These are phyloP conservation scores for Micromussa lordhowensis DNA, from an alignment of 92 coral and sea anemone genomes.

Conservation along the genomic window DNA sequence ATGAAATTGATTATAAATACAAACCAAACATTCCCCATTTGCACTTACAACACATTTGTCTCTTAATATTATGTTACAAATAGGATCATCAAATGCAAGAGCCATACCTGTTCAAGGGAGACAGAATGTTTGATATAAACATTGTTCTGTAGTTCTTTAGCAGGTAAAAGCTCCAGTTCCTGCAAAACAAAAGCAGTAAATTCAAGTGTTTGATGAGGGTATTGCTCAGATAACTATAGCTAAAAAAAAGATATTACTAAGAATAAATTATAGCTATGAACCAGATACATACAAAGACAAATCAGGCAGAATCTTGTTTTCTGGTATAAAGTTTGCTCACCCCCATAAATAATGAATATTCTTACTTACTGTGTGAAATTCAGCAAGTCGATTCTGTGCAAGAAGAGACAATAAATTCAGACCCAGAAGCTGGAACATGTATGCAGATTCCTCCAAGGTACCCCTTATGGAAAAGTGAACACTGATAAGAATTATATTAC, in stretches of 20 bases:
- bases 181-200: conserved; percentile 26
- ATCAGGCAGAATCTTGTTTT: too few relatives aligned
- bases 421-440: conserved; percentile 94
- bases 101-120: conserved; percentile 86
- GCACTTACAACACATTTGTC: too few relatives aligned
- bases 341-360: too few relatives aligned
- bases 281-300: too few relatives aligned
- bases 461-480: conserved; percentile 65
- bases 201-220: not conserved
- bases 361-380: conserved; percentile 74
- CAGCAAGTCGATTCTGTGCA: conserved; percentile 99
- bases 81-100: too few relatives aligned
- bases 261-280: too few relatives aligned
- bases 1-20: too few relatives aligned
- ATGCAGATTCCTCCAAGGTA: conserved; percentile 91
- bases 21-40: too few relatives aligned
- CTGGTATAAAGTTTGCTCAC: too few relatives aligned
- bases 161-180: conserved; percentile 96
- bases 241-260: too few relatives aligned
- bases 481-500: not conserved
- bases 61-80: too few relatives aligned
- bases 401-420: conserved; percentile 89
- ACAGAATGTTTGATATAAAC: conserved; percentile 95
- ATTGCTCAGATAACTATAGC: too few relatives aligned
- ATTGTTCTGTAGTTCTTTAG: conserved; percentile 92